These are phyloP conservation scores for Melanostoma scalare DNA, from an alignment of 2,888 invertebrate genomes.

Conservation along the genomic window DNA sequence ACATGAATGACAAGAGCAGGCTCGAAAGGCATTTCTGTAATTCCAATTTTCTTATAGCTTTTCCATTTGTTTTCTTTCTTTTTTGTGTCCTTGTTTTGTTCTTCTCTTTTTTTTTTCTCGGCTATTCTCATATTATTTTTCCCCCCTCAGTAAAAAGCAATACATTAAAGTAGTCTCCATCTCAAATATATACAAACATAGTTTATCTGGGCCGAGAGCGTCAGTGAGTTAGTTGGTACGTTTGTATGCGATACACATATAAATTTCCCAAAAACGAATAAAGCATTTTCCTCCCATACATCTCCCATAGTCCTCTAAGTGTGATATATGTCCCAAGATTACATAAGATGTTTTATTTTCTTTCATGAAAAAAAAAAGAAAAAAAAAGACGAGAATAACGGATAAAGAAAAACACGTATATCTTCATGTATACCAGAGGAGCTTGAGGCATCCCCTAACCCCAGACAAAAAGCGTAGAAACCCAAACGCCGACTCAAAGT, in stretches of 20 bases:
- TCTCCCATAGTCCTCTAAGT: slow-evolving; percentile 79
- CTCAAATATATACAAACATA: slow-evolving; percentile 65
- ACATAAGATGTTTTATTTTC: slow-evolving; percentile 81
- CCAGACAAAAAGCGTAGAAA: slow-evolving; percentile 23
- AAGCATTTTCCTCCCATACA: slow-evolving; percentile 80
- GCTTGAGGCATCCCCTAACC: slow-evolving; percentile 42
- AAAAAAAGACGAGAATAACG: slow-evolving; percentile 64
- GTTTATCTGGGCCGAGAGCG: slow-evolving; percentile 24
- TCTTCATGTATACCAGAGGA: slow-evolving; percentile 34
- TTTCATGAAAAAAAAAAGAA: slow-evolving; percentile 60
- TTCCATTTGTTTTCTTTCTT: slow-evolving; percentile 58
- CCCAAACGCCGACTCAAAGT: slow-evolving; percentile 63
- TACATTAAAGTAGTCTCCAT: slow-evolving; percentile 70
- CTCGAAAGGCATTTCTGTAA: slow-evolving; percentile 62
- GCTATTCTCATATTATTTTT: slow-evolving; percentile 57
- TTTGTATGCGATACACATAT: slow-evolving; percentile 75
- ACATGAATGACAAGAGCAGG: slow-evolving; percentile 52
- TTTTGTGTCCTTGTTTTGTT: slow-evolving; percentile 30
- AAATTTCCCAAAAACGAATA: slow-evolving; percentile 82
- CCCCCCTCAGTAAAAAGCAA: slow-evolving; percentile 38
- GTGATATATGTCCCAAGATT: slow-evolving; percentile 82
- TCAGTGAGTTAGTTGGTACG: slow-evolving; percentile 63
- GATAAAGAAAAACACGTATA: slow-evolving; percentile 68
- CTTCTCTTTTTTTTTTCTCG: slow-evolving; percentile 41
- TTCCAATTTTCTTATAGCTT: slow-evolving; percentile 71